Evolutionary conservation across 1,140 invertebrate species (phyloP).

Genomic region (Lethrus apterus): DNA sequence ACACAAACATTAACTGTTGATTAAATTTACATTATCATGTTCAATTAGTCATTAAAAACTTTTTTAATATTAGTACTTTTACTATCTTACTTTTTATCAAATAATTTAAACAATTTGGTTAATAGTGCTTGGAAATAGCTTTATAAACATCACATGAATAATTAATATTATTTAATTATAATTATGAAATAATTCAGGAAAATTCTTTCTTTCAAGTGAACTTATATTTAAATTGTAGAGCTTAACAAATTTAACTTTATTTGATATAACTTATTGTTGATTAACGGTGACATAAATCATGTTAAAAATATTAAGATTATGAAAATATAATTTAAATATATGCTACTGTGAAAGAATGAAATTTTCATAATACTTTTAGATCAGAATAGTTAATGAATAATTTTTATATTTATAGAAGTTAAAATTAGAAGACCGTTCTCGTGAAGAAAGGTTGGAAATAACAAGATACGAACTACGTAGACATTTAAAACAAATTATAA

Average conservation of each 20-base stretch:
- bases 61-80: neutral
- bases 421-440: conserved; percentile 38
- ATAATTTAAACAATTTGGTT: neutral
- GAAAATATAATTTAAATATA: neutral
- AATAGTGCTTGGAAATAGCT: too few species aligned
- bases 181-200: too few species aligned
- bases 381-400: neutral
- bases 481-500: conserved; percentile 34
- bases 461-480: conserved; percentile 37
- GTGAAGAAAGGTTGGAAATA: conserved; percentile 39
- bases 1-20: neutral
- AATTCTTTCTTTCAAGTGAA: too few species aligned
- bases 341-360: too few species aligned
- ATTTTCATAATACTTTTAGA: neutral
- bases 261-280: neutral
- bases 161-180: too few species aligned
- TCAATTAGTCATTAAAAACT: neutral
- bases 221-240: neutral
- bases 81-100: neutral
- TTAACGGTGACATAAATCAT: neutral
- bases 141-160: too few species aligned
- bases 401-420: conserved; percentile 29
- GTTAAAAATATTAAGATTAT: neutral
- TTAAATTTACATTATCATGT: neutral
- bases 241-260: neutral